A percentile compares a stretch with the other conserved stretches of the same genome.
phyloP scores from a whole-genome alignment of 2,797 vertebrate genomes.

The Chlorospingus flavigularis region DNA sequence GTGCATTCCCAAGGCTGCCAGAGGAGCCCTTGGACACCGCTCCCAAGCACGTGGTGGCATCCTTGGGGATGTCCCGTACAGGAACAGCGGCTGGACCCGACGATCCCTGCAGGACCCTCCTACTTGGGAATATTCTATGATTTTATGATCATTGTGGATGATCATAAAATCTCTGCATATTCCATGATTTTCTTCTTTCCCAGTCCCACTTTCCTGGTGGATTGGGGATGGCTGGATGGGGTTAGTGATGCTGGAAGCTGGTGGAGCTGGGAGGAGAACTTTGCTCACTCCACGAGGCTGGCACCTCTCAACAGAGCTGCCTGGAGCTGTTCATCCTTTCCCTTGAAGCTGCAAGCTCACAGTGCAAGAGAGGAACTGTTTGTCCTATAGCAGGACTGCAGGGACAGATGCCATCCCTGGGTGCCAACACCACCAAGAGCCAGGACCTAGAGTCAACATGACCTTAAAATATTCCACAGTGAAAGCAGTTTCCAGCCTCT shows the following conservation, averaged over 20 bases:
- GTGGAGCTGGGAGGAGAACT: not conserved
- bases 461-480: not conserved
- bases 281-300: fast-evolving
- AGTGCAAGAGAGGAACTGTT: not conserved
- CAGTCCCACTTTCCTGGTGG: not conserved
- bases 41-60: not conserved
- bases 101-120: not conserved
- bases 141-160: not conserved
- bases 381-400: fast-evolving
- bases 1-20: not conserved
- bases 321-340: not conserved
- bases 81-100: no score
- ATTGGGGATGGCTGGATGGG: fast-evolving
- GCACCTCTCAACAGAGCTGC: not conserved
- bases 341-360: not conserved
- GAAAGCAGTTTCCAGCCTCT: not conserved
- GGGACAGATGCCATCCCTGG: not conserved
- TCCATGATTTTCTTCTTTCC: not conserved
- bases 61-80: not conserved
- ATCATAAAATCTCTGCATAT: not conserved
- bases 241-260: not conserved
- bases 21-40: not conserved
- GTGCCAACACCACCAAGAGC: not conserved
- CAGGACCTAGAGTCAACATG: fast-evolving
- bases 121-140: fast-evolving